Evolutionary conservation across 2,888 invertebrate genomes (phyloP).

Genomic region (Chrysotoxum bicinctum): DNA sequence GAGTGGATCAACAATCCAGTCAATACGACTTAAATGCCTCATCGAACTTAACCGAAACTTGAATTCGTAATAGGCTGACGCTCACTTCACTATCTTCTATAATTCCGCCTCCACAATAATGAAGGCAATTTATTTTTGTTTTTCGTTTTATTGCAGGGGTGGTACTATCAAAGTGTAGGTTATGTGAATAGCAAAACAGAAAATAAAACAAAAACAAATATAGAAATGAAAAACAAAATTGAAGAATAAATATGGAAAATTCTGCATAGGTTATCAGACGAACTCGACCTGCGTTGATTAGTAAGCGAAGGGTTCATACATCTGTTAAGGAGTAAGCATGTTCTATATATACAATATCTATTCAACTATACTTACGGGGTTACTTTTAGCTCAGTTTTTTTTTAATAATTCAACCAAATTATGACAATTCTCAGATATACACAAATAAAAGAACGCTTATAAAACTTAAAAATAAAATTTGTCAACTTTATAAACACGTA

Average conservation of each 20-base stretch:
- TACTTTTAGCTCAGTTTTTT: not conserved
- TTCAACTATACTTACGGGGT: not conserved
- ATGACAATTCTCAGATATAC: not conserved
- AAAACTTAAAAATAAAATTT: too few species aligned
- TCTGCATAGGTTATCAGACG: slow-evolving; percentile 25
- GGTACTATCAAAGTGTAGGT: not conserved
- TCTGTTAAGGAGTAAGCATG: not conserved
- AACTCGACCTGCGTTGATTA: slow-evolving; percentile 21
- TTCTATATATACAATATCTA: not conserved
- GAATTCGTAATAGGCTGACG: not conserved
- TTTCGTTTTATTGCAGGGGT: not conserved
- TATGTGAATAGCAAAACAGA: not conserved
- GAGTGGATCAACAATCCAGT: not conserved
- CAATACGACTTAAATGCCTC: not conserved
- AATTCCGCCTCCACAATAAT: slow-evolving; percentile 19
- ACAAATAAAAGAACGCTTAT: not conserved
- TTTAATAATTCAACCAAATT: not conserved
- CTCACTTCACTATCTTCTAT: not conserved
- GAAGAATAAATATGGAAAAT: slow-evolving; percentile 9
- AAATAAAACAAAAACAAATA: not conserved
- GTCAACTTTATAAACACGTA: too few species aligned
- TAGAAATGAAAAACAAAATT: slow-evolving; percentile 10
- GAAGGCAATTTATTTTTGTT: not conserved
- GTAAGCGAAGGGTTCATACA: slow-evolving; percentile 9
- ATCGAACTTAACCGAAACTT: not conserved